Conservation (phyloP, 2,797 vertebrate species). For the Anabacerthia variegaticeps region DNA sequence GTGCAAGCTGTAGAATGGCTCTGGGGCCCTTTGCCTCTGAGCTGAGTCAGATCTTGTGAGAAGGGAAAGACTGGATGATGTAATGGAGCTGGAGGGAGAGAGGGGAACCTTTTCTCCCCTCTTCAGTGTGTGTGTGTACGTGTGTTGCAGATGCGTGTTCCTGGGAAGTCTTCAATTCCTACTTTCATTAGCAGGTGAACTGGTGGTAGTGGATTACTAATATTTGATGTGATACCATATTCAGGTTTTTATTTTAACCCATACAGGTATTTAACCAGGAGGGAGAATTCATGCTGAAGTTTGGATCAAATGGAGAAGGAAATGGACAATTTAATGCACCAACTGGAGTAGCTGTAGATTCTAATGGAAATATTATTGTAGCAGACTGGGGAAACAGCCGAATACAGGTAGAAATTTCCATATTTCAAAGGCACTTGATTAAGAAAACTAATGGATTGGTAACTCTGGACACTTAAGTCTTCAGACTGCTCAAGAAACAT, state of each 20-base stretch:
- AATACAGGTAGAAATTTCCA: slow-evolving; percentile 86
- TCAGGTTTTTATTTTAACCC: slow-evolving; percentile 6
- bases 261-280: slow-evolving; percentile 96
- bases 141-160: neutral
- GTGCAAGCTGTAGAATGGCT: neutral
- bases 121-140: no score
- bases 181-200: neutral
- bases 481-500: neutral
- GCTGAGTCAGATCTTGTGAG: neutral
- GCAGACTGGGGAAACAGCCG: slow-evolving; percentile 99
- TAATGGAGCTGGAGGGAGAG: neutral
- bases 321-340: slow-evolving; percentile 99
- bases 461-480: neutral
- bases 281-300: slow-evolving; percentile 95
- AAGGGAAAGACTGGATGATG: neutral
- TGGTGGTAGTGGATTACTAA: neutral
- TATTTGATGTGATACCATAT: neutral
- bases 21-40: neutral
- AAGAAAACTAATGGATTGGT: neutral
- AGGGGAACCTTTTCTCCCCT: neutral
- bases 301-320: slow-evolving; percentile 96
- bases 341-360: slow-evolving; percentile 96
- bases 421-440: neutral
- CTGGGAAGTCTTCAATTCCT: neutral
- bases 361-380: slow-evolving; percentile 96